Evolutionary conservation across 2,888 invertebrate species (phyloP).

Genomic region (Agonopterix heracliana): DNA sequence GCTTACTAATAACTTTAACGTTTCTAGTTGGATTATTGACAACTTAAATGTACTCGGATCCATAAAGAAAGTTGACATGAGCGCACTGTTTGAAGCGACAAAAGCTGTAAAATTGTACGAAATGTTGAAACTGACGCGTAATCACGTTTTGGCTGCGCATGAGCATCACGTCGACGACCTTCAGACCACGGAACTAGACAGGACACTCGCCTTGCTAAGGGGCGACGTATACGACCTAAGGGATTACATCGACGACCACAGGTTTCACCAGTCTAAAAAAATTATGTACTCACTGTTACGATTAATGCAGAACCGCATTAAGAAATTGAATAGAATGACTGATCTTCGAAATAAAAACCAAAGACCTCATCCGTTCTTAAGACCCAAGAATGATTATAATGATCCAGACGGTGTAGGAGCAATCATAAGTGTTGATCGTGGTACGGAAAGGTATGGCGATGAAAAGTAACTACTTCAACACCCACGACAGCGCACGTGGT

Average conservation of each 20-base stretch:
- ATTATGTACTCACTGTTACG: too few species aligned
- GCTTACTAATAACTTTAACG: too few species aligned
- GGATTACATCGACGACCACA: conserved; percentile 4
- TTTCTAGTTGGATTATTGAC: conserved; percentile 4
- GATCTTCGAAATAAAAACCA: too few species aligned
- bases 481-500: too few species aligned
- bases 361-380: too few species aligned
- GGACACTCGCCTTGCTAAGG: background rate
- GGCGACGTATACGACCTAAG: conserved; percentile 1
- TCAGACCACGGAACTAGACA: conserved; percentile 16
- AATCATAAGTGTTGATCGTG: too few species aligned
- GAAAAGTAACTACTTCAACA: too few species aligned
- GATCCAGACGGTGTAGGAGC: too few species aligned
- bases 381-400: too few species aligned
- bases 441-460: too few species aligned
- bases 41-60: conserved; percentile 30
- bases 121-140: conserved; percentile 20
- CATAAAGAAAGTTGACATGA: conserved; percentile 25
- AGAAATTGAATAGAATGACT: too few species aligned
- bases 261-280: conserved; percentile 22
- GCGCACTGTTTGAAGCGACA: conserved; percentile 33
- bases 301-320: too few species aligned
- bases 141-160: conserved; percentile 8
- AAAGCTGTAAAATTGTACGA: conserved; percentile 29
- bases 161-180: conserved; percentile 15